A percentile compares a stretch with the other conserved stretches of the same genome.
These are phyloP conservation scores for Eueremaeus valkanovi DNA, from an alignment of 2,888 invertebrate genomes.

Conservation along the genomic window DNA sequence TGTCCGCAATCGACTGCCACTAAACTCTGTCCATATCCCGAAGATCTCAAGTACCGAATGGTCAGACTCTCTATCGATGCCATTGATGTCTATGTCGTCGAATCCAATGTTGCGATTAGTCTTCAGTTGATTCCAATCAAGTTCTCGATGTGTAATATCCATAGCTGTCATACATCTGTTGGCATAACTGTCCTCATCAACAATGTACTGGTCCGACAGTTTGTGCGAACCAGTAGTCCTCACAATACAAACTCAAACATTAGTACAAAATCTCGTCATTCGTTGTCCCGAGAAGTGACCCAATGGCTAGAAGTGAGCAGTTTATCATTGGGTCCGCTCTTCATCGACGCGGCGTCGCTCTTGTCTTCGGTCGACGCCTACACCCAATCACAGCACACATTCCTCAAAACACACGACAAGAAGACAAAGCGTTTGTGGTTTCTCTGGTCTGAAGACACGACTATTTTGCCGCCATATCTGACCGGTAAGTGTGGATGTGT, in stretches of 20 bases:
- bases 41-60: slow-evolving; percentile 90
- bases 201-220: slow-evolving; percentile 65
- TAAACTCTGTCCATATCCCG: slow-evolving; percentile 68
- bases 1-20: slow-evolving; percentile 57
- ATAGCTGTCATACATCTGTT: slow-evolving; percentile 81
- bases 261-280: neutral
- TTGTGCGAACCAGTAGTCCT: slow-evolving; percentile 54
- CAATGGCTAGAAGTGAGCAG: slow-evolving; percentile 87
- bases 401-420: slow-evolving; percentile 63
- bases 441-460: slow-evolving; percentile 71
- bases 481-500: slow-evolving; percentile 80
- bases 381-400: slow-evolving; percentile 52
- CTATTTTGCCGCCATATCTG: slow-evolving; percentile 43
- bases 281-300: neutral
- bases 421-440: slow-evolving; percentile 86
- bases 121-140: slow-evolving; percentile 74
- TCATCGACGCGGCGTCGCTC: slow-evolving; percentile 69
- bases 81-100: slow-evolving; percentile 83
- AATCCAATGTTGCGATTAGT: slow-evolving; percentile 72
- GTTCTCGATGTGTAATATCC: slow-evolving; percentile 87
- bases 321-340: slow-evolving; percentile 79
- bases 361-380: slow-evolving; percentile 44
- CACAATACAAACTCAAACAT: neutral
- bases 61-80: slow-evolving; percentile 81
- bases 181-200: slow-evolving; percentile 83